Conservation (phyloP, 2,888 invertebrate genomes). For the Tholera decimalis region DNA sequence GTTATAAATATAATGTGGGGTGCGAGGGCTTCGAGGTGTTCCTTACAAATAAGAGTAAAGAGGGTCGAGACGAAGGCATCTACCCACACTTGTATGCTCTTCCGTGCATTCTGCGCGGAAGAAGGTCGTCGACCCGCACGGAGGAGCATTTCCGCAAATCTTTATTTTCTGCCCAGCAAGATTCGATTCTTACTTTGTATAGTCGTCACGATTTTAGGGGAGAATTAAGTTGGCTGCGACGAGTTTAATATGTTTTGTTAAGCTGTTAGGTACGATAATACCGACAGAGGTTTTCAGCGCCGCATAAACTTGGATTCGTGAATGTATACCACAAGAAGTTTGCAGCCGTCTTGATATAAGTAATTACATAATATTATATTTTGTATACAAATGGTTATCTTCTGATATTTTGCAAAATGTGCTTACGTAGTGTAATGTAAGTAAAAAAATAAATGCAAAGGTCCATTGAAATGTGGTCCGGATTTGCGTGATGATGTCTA, state of each 20-base stretch:
- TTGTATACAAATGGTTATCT: slow-evolving; percentile 45
- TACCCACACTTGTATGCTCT: slow-evolving; percentile 77
- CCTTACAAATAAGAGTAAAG: slow-evolving; percentile 74
- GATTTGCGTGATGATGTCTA: slow-evolving; percentile 1
- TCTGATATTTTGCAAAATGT: slow-evolving; percentile 30
- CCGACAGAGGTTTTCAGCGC: slow-evolving; percentile 9
- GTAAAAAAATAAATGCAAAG: slow-evolving; percentile 17
- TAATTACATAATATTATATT: slow-evolving; percentile 35
- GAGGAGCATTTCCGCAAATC: slow-evolving; percentile 86
- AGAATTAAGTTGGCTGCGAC: slow-evolving; percentile 42
- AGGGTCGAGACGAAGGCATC: slow-evolving; percentile 75
- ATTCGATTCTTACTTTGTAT: slow-evolving; percentile 71
- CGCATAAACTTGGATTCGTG: slow-evolving; percentile 3
- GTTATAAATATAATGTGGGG: slow-evolving; percentile 68
- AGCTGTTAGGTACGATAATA: slow-evolving; percentile 5
- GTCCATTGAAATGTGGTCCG: slow-evolving; percentile 23
- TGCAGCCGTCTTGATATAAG: slow-evolving; percentile 17
- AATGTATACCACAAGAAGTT: slow-evolving; percentile 24
- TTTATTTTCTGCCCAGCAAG: slow-evolving; percentile 78
- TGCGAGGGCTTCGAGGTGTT: slow-evolving; percentile 61
- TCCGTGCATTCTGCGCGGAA: slow-evolving; percentile 81
- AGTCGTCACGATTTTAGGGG: slow-evolving; percentile 57
- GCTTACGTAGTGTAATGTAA: slow-evolving; percentile 29
- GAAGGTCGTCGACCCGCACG: slow-evolving; percentile 82
- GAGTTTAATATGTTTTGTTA: slow-evolving; percentile 38